These are phyloP conservation scores for Climacteris rufus DNA, from an alignment of 2,113 vertebrate genomes.

Conservation along the genomic window DNA sequence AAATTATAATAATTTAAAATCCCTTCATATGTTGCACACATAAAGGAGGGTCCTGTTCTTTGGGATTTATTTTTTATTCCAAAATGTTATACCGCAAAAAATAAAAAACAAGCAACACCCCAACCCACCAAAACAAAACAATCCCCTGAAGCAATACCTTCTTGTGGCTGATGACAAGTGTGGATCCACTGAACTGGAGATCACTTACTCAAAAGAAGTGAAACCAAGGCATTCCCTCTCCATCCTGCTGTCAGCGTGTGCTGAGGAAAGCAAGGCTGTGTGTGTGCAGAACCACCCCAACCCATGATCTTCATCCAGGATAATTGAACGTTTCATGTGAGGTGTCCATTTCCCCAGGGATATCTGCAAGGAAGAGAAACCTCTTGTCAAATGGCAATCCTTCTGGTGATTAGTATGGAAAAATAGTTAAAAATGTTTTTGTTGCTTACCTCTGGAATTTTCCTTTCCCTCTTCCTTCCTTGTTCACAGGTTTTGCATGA, in stretches of 20 bases:
- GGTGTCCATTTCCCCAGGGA: neutral
- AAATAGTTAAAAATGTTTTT: neutral
- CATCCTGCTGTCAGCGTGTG: fast-evolving
- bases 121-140: neutral
- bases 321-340: fast-evolving
- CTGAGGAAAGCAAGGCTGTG: fast-evolving
- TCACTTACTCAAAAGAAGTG: neutral
- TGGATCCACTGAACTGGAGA: neutral
- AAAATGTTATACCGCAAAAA: neutral
- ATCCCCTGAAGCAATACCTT: neutral
- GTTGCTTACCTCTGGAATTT: neutral
- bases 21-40: neutral
- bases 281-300: neutral
- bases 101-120: neutral
- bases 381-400: neutral
- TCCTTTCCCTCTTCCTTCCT: neutral
- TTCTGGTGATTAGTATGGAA: neutral
- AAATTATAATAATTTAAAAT: conserved; percentile 19
- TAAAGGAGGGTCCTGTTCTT: neutral
- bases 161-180: neutral
- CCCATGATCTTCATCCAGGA: neutral
- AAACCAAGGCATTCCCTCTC: fast-evolving
- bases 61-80: neutral
- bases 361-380: neutral
- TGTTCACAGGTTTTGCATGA: neutral